Evolutionary conservation across 30 jellyfish, hydroid and myxozoan genomes (phyloP), one percentile per base, ranked within the genome.

Genomic region (Pelagia noctiluca): DNA sequence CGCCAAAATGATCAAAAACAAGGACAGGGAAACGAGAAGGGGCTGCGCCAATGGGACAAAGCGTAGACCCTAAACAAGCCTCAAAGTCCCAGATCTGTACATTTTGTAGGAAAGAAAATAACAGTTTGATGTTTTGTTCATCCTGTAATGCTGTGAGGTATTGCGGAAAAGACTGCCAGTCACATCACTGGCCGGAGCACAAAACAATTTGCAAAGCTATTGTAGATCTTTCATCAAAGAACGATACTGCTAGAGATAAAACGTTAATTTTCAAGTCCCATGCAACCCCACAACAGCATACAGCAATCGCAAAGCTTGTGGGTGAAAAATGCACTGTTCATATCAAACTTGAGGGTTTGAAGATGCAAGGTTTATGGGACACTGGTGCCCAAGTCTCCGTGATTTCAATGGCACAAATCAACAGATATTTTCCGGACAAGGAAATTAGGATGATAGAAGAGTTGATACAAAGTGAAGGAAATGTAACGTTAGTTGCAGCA

Each of bases 321-420:
- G 82, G 82, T 5, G 82, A 32, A 1, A 69, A 69, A 69, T 34
- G 82, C 65, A 33, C 82, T 69, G 82, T 69, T 18, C 23, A 69
- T 24, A 24, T 28, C 10, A 32, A 37, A 12, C 63, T 35, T 28
- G 33, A 30, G 3, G 54, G 54, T 26, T 1, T 19, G 12, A 18
- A 31, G 32, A 26, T 75, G 25, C 75, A 52, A 52, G 87, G 76
- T 13, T 75, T 75, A 50, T 75, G 87, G 87, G 87, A 50, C 36
- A 75, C 87, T 33, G 87, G 87, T n/a, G 87, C 87, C 8, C 87
- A 75, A 75, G 87, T 75, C 13, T 50, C 76, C n/a, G 31, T 75
- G 18, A 25, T 75, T 19, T 35, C 75, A 18, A n/a, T 29, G 54
- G 75, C 49, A 42, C 13, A 33, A 57, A 50, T 75, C 3, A 32